Base-by-base conservation (phyloP, 2,113 vertebrate species). In the Lophochroa leadbeateri region DNA sequence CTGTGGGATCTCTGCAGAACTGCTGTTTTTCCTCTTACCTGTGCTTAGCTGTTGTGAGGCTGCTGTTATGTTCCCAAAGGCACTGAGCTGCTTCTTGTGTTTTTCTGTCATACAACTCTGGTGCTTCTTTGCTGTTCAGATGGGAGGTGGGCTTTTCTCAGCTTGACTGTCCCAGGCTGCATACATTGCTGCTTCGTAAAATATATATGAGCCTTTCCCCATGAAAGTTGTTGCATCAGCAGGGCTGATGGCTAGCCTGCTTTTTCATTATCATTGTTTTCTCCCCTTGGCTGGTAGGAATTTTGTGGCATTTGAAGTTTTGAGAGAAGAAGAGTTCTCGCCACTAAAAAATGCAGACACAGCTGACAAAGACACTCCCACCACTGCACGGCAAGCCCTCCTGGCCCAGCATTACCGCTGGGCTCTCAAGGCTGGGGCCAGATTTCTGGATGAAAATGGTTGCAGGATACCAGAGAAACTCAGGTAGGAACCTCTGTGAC, bases 271-370 rank as follows among this genome's bases (percentile, higher is more conserved):
- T 64, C 17, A 2, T 24, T 72, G 15, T 61, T 64, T 55, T 89
- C 49, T 72, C 80, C 77, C 67, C 52, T 63, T 55, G 90, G 27
- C 58, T 10, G 60, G 11, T 93, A 99, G 99, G 96, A 99, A 98
- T 83, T 99, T 99, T 47, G 99, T 99, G 37, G 99, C 96, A 19
- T 99, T 99, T 76, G 99, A 99, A 95, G 99, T 99, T 17, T 39
- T 81, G 41, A 97, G 99, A 79, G 98, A 99, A 85, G 99, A 99
- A 4, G 99, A 99, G 95, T 99, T 99, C 83, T 99, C 99, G 0
- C 99, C 99, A 0, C 95, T 99, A 65, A 99, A 99, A 96, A 99
- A 99, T 2, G 98, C 98, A 1, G 98, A 99, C 33, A 96, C 97
- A 0, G 98, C 98, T 1, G 86, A 96, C 17, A 96, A 97, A 20